Evolutionary conservation across 2,888 invertebrate genomes (phyloP).

Genomic region (Alentia gelatinosa): DNA sequence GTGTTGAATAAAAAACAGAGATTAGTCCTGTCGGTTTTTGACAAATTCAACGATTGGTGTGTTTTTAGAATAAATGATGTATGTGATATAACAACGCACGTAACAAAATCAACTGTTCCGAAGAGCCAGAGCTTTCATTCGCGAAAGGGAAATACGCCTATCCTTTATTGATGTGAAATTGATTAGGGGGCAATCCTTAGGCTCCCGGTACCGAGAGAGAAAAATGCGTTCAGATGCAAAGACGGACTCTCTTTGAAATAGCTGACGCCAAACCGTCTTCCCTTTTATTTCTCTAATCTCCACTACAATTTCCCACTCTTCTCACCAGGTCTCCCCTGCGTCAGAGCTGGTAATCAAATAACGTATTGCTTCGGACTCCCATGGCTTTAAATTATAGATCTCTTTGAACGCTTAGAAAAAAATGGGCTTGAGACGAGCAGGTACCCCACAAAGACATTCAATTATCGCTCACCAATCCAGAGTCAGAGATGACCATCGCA

Average conservation of each 20-base stretch:
- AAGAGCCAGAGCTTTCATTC: too few relatives aligned
- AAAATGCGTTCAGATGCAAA: too few relatives aligned
- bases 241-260: neutral
- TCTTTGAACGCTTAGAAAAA: neutral
- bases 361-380: neutral
- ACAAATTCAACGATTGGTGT: too few relatives aligned
- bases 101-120: too few relatives aligned
- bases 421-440: neutral
- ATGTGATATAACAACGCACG: too few relatives aligned
- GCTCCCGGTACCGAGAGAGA: too few relatives aligned
- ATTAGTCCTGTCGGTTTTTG: too few relatives aligned
- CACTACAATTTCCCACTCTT: neutral
- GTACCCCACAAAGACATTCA: conserved; percentile 1
- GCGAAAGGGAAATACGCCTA: too few relatives aligned
- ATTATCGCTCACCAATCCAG: neutral
- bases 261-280: neutral
- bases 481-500: neutral
- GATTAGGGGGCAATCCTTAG: too few relatives aligned
- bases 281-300: neutral
- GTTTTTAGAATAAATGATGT: too few relatives aligned
- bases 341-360: neutral
- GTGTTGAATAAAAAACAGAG: too few relatives aligned
- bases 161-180: too few relatives aligned
- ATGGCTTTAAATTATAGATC: conserved; percentile 36
- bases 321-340: neutral